Conservation (phyloP, 2,888 invertebrate species). For the Euplexia lucipara region DNA sequence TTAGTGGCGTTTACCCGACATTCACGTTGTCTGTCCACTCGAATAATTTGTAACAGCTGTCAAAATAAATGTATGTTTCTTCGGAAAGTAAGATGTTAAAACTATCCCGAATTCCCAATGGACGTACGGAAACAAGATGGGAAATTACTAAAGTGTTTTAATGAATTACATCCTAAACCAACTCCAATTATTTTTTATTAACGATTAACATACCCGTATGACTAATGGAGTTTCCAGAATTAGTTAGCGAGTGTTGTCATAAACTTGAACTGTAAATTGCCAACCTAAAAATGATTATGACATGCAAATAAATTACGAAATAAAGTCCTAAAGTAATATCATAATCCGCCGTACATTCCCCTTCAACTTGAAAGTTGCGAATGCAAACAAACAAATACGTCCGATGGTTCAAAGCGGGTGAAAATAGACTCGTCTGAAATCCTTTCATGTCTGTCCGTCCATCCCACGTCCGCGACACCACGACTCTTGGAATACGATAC, state of each 20-base stretch:
- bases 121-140: background rate
- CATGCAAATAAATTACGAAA: conserved; percentile 59
- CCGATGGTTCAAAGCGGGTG: conserved; percentile 84
- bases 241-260: conserved; percentile 38
- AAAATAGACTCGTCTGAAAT: conserved; percentile 88
- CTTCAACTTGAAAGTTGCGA: conserved; percentile 83
- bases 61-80: conserved; percentile 40
- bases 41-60: conserved; percentile 60
- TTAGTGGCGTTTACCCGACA: conserved; percentile 73
- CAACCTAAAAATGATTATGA: conserved; percentile 50
- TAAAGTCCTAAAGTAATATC: conserved; percentile 61
- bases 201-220: conserved; percentile 46
- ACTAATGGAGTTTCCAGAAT: conserved; percentile 35
- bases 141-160: conserved; percentile 9
- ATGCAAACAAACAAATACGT: conserved; percentile 85
- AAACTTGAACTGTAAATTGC: conserved; percentile 49
- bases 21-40: conserved; percentile 46
- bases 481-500: conserved; percentile 64
- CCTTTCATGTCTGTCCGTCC: conserved; percentile 86
- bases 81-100: conserved; percentile 25
- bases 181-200: conserved; percentile 45
- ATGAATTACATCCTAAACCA: conserved; percentile 17
- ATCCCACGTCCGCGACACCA: conserved; percentile 77
- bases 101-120: background rate
- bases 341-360: conserved; percentile 70